Conservation (phyloP, 2,888 invertebrate genomes). For the Dasysyrphus albostriatus region DNA sequence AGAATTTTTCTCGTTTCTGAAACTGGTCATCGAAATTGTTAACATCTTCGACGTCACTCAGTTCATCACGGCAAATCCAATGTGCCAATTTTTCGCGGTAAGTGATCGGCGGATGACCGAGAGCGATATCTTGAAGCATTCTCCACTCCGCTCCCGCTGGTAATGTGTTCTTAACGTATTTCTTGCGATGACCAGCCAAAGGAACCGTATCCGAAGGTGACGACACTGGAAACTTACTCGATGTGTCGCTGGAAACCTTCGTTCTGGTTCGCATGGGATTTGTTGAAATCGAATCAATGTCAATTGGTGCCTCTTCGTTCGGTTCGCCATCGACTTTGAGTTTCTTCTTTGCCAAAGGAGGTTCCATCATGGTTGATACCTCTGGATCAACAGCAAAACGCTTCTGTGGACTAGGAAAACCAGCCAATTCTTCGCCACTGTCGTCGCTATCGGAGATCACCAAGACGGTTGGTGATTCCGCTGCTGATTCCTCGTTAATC, state of each 20-base stretch:
- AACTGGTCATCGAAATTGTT: slow-evolving; percentile 80
- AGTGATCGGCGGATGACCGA: slow-evolving; percentile 80
- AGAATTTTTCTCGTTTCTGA: slow-evolving; percentile 76
- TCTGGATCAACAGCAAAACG: slow-evolving; percentile 4
- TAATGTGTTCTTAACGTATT: slow-evolving; percentile 80
- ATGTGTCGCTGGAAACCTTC: slow-evolving; percentile 78
- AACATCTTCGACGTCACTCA: slow-evolving; percentile 82
- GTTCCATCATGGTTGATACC: not conserved
- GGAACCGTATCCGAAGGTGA: slow-evolving; percentile 80
- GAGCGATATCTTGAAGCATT: slow-evolving; percentile 79
- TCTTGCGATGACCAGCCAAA: slow-evolving; percentile 78
- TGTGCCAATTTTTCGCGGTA: slow-evolving; percentile 79
- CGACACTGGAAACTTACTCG: slow-evolving; percentile 82
- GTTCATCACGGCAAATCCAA: slow-evolving; percentile 80
- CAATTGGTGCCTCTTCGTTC: slow-evolving; percentile 48
- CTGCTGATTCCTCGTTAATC: not conserved
- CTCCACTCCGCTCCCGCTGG: slow-evolving; percentile 81
- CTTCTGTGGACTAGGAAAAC: slow-evolving; percentile 46
- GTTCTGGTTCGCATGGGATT: slow-evolving; percentile 49
- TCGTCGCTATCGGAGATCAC: slow-evolving; percentile 65
- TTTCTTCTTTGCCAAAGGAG: slow-evolving; percentile 44
- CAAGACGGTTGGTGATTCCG: slow-evolving; percentile 31
- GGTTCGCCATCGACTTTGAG: slow-evolving; percentile 43
- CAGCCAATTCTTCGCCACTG: slow-evolving; percentile 48
- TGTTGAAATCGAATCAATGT: slow-evolving; percentile 68